These are phyloP conservation scores for Stenopsyche tienmushanensis DNA, from an alignment of 1,140 invertebrate genomes.

Conservation along the genomic window DNA sequence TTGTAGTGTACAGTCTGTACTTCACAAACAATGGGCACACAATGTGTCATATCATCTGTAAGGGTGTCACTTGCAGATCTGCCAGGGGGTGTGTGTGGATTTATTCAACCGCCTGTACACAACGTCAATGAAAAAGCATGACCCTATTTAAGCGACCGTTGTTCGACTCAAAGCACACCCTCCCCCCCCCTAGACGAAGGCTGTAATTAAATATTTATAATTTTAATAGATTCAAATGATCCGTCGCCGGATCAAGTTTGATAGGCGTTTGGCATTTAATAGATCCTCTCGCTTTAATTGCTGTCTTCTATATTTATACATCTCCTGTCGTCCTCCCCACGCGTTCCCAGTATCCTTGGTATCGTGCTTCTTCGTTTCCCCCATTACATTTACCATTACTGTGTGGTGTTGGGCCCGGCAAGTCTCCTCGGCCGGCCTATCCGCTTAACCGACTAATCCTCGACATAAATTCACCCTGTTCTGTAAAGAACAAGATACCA, in stretches of 20 bases:
- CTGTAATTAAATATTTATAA: no score
- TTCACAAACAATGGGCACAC: slow-evolving; percentile 7
- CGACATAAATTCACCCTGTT: slow-evolving; percentile 40
- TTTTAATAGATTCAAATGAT: no score
- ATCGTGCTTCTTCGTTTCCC: no score
- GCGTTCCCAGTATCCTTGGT: no score
- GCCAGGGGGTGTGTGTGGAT: background rate
- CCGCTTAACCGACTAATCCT: slow-evolving; percentile 40
- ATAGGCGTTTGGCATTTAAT: slow-evolving; percentile 11
- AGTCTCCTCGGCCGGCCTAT: slow-evolving; percentile 28
- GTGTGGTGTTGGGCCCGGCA: background rate
- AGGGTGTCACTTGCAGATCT: slow-evolving; percentile 9
- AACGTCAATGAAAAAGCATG: slow-evolving; percentile 21
- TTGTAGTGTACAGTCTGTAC: background rate
- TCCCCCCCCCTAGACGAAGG: no score
- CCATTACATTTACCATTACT: background rate
- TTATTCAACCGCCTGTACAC: slow-evolving; percentile 23
- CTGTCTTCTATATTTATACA: background rate
- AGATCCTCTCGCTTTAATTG: slow-evolving; percentile 17
- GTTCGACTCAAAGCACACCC: background rate
- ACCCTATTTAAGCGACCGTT: slow-evolving; percentile 10
- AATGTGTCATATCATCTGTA: slow-evolving; percentile 23
- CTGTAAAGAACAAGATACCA: slow-evolving; percentile 35
- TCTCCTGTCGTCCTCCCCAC: background rate
- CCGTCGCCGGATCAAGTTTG: no score